Percentiles rank a stretch among this genome's conserved stretches.
phyloP scores from a whole-genome alignment of 2,888 invertebrate species.

The Sclerodermus sp. region DNA sequence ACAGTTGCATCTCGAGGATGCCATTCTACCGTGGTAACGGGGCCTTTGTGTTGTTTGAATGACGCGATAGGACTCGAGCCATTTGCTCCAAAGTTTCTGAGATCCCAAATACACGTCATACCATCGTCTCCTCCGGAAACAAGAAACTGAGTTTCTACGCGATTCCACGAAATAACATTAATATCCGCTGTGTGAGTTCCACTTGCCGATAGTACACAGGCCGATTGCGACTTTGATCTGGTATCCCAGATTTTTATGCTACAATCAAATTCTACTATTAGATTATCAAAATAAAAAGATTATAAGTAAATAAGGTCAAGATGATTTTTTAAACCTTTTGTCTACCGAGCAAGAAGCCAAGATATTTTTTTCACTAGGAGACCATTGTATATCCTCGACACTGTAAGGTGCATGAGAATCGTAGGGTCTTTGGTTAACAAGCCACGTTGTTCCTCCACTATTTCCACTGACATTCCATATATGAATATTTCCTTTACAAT shows the following conservation, averaged over 20 bases:
- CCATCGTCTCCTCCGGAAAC: constrained; percentile 92
- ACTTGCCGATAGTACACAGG: constrained; percentile 86
- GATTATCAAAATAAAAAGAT: background rate
- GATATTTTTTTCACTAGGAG: constrained; percentile 90
- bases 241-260: constrained; percentile 95
- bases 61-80: constrained; percentile 77
- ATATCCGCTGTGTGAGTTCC: constrained; percentile 90
- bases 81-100: constrained; percentile 78
- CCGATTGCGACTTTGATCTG: constrained; percentile 80
- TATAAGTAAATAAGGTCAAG: too few relatives aligned
- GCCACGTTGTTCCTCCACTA: constrained; percentile 67
- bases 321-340: constrained; percentile 62
- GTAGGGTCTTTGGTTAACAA: constrained; percentile 86
- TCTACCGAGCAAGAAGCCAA: constrained; percentile 88
- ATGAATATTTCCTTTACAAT: constrained; percentile 90
- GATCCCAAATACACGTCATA: constrained; percentile 91
- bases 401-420: constrained; percentile 84
- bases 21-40: constrained; percentile 97
- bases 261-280: constrained; percentile 16
- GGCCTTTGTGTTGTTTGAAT: constrained; percentile 93
- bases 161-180: constrained; percentile 98
- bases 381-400: constrained; percentile 99
- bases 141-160: constrained; percentile 69
- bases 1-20: constrained; percentile 91
- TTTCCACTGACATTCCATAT: constrained; percentile 85